Base-by-base conservation (phyloP, 2,888 invertebrate species). In the Napeogenes inachia region DNA sequence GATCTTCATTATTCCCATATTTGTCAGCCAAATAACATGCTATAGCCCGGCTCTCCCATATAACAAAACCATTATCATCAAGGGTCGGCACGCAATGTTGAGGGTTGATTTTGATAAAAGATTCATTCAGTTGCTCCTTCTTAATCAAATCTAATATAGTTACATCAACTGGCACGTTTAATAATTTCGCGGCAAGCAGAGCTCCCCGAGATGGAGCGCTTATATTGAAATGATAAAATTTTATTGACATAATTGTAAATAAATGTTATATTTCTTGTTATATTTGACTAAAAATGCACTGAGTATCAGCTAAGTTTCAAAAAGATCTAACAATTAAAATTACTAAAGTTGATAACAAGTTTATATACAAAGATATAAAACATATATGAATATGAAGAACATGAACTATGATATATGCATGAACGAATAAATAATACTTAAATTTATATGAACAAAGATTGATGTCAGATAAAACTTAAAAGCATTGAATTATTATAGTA, bases 41-140 rank as follows among this genome's bases (percentile, higher is more conserved):
- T 64, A 94, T 94, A 8, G 94, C 94, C 46, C 93, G 91, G 70
- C 94, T 93, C 77, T 94, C 94, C 93, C 94, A 94, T 56, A 94
- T 67, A 13, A 91, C 77, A 74, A 94, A 93, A 12, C 93, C 94
- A 62, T 92, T 91, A 75, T 94, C 94, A 33, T 93, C 92, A 62
- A 95, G 82, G 8, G 94, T 94, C 8, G 94, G 94, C 4, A 95
- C 83, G 63, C 92, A 92, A 76, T 94, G 94, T 74, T 94, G 94
- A 4, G 93, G 93, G 78, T 94, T 94, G 54, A 93, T 87, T 84
- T 92, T 87, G 55, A 91, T 67, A 70, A 92, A 93, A 69, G 89
- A 91, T 55, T 91, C 89, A 61, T 86, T 85, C 1, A 92, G 70
- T 73, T 93, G 93, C 71, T 93, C 92, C 75, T 92, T 93, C 70